phyloP scores from a whole-genome alignment of 1,140 invertebrate genomes.

The Drosophila varians region DNA sequence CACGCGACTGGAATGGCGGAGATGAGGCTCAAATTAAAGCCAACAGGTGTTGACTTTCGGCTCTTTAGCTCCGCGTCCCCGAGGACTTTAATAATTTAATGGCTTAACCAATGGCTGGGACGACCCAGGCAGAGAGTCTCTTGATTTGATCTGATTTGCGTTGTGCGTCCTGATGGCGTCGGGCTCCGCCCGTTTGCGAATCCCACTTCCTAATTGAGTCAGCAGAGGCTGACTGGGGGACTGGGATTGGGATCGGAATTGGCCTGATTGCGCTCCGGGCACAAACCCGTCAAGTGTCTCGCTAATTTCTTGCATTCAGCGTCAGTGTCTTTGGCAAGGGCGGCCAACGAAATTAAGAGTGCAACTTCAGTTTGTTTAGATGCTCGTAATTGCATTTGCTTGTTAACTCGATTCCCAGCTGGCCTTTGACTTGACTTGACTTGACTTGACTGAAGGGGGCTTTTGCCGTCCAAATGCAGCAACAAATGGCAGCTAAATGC shows the following conservation, averaged over 20 bases:
- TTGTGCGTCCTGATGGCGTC: conserved; percentile 5
- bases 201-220: conserved; percentile 55
- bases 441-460: too few species aligned
- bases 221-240: conserved; percentile 19
- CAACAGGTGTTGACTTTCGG: conserved; percentile 53
- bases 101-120: conserved; percentile 22
- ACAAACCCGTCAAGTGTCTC: conserved; percentile 33
- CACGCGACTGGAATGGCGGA: background rate
- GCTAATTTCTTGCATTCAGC: conserved; percentile 63
- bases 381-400: conserved; percentile 69
- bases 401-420: conserved; percentile 57
- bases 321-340: conserved; percentile 6
- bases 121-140: conserved; percentile 1
- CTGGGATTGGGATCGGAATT: conserved; percentile 31
- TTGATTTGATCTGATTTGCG: conserved; percentile 33
- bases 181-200: conserved; percentile 19
- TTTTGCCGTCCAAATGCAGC: conserved; percentile 47
- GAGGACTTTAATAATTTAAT: conserved; percentile 61
- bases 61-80: conserved; percentile 4
- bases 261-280: conserved; percentile 45
- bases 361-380: conserved; percentile 71
- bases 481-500: conserved; percentile 28
- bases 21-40: conserved; percentile 36
- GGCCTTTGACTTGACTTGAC: conserved; percentile 54
- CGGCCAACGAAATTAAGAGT: conserved; percentile 46